Base-by-base conservation (phyloP, 1,140 invertebrate genomes). In the Manduca sexta region DNA sequence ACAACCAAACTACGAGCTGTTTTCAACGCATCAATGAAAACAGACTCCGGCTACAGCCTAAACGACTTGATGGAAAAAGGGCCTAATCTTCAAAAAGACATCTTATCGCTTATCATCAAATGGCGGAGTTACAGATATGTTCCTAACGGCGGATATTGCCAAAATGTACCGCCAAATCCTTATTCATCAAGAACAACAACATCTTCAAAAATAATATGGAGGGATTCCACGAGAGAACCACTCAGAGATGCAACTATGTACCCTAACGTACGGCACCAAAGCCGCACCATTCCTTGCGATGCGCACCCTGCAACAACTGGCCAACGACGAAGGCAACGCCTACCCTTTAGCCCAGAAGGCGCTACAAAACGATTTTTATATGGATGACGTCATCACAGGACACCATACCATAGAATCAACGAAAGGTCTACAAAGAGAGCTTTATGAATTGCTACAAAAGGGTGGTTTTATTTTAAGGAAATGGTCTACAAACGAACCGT, bases 361-460 rank as follows among this genome's bases (percentile, higher is more conserved):
- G 10, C 14, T 68, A 16, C 29, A 61, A 15, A 39, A 53, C 15
- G 56, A 66, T 13, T 70, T 69, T 42, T 77, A 75, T 48, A 73
- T 87, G 5, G 80, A 87, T 59, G 81, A 86, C 56, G 13, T 77
- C 4, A 13, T 79, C 0, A 51, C 63, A 43, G 76, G 81, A 17
- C 43, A 43, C 16, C 37, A 73, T 18, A 49, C 53, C 2, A 8
- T 74, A 30, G 31, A 64, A 50, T 50, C 56, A 52, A 73, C 76
- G 14, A 37, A 53, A n/a, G 11, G 37, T 21, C 7, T 67, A 11
- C 37, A 52, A 39, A 10, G 48, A 43, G 44, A 61, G 11, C 13
- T 68, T 16, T 49, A 53, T 4, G 45, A 47, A 3, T 7, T 72
- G 13, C 16, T 77, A 2, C 26, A 54, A 6, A 42, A 31, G 6